These are phyloP conservation scores for Penaeus indicus DNA, from an alignment of 1,140 invertebrate genomes.

Conservation along the genomic window DNA sequence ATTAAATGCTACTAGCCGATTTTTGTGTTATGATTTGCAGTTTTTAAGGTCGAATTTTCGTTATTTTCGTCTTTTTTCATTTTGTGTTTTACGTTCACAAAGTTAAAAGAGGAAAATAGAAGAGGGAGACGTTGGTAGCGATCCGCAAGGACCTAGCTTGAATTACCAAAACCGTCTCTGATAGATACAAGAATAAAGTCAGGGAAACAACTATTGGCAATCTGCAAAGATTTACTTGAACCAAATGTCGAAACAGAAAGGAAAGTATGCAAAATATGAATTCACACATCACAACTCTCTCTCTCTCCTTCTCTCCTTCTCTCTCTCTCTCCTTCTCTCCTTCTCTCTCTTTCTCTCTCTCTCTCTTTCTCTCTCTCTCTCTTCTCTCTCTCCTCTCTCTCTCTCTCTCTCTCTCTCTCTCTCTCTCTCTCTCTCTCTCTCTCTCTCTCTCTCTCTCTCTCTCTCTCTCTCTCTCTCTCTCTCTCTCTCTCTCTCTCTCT, in stretches of 20 bases:
- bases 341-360: background rate
- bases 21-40: too few relatives aligned
- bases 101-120: too few relatives aligned
- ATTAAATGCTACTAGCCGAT: too few relatives aligned
- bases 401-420: background rate
- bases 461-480: background rate
- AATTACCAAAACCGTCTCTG: too few relatives aligned
- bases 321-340: background rate
- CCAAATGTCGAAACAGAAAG: background rate
- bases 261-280: background rate
- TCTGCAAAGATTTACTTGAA: too few relatives aligned
- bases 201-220: background rate
- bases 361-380: background rate
- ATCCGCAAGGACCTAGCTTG: too few relatives aligned
- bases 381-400: background rate
- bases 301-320: slow-evolving; percentile 31
- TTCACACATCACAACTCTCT: background rate
- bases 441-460: slow-evolving; percentile 28
- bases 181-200: too few relatives aligned
- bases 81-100: too few relatives aligned
- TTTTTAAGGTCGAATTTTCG: too few relatives aligned
- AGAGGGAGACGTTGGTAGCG: too few relatives aligned
- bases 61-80: too few relatives aligned
- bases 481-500: background rate
- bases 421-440: slow-evolving; percentile 39